Base-by-base conservation (phyloP, 2,113 vertebrate species). In the Alouatta palliata region DNA sequence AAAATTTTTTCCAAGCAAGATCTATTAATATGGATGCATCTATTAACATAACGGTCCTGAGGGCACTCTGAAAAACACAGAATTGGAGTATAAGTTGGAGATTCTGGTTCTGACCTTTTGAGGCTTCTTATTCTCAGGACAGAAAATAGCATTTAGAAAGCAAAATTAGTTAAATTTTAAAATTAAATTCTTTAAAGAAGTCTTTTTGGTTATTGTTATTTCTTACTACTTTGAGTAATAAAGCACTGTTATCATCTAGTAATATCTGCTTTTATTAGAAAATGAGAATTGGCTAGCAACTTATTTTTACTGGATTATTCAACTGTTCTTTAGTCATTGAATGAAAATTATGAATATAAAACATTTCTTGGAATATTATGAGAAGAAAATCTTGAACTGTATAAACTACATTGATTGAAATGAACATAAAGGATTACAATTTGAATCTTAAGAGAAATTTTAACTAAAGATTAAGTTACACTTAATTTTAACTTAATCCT, bases 261-360 rank as follows among this genome's bases (percentile, higher is more conserved):
- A 77, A 40, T 35, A 71, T 80, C 30, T 47, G 56, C 66, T 87
- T 77, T 87, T 87, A 9, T 45, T 77, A 75, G 76, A 76, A 64
- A 54, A 37, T 2, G 75, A 49, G 32, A 87, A 77, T 68, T 88
- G 47, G 20, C 73, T 80, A 43, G 64, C 25, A 81, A 27, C 8
- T 37, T 91, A 40, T 5, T 56, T n/a, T 68, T 80, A 75, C 27
- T 73, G 87, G 17, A 71, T 76, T 43, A 82, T n/a, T 81, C 25
- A 75, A 61, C 3, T 91, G 6, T 32, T 90, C 20, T 84, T 66
- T 32, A 86, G 70, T 92, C 25, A 77, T 86, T 83, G 37, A 82
- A 32, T 66, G 5, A 83, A 68, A 93, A 45, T 93, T 89, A 81
- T 68, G 9, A 91, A 32, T n/a, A 87, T 49, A 90, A 97, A 95